Evolutionary conservation across 2,113 vertebrate species (phyloP).

Genomic region (Podiceps cristatus): DNA sequence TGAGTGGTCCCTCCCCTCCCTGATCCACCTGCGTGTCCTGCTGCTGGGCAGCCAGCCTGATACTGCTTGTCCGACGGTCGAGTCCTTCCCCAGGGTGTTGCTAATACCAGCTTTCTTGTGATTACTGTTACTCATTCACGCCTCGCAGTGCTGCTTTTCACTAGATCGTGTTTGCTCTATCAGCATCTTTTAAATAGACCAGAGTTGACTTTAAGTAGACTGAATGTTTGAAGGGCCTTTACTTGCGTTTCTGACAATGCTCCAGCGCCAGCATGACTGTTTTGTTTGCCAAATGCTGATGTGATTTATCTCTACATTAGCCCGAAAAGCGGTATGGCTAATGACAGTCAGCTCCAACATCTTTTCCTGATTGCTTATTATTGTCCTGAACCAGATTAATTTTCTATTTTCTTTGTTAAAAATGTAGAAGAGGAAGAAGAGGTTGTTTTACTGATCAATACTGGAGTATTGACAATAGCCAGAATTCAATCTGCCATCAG

Average conservation of each 20-base stretch:
- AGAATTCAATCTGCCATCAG: not conserved
- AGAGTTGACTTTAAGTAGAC: not conserved
- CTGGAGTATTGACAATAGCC: not conserved
- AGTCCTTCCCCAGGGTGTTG: not conserved
- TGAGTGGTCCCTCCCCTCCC: not conserved
- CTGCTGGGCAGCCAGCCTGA: not conserved
- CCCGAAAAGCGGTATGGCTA: not conserved
- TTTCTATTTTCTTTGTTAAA: slow-evolving; percentile 30
- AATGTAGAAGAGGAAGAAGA: not conserved
- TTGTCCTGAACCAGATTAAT: not conserved
- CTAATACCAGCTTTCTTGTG: not conserved
- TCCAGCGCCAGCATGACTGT: not conserved
- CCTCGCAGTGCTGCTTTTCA: not conserved
- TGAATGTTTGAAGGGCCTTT: not conserved
- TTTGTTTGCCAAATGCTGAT: not conserved
- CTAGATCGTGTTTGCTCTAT: not conserved
- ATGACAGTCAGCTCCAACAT: not conserved
- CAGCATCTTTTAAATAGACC: not conserved
- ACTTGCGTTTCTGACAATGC: slow-evolving; percentile 1
- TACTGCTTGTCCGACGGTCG: accelerated
- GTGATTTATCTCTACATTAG: not conserved
- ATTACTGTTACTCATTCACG: not conserved
- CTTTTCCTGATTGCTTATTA: slow-evolving; percentile 4
- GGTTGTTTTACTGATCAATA: not conserved
- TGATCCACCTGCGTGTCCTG: not conserved